Evolutionary conservation across 2,113 vertebrate species (phyloP).

Genomic region (Tiliqua scincoides): DNA sequence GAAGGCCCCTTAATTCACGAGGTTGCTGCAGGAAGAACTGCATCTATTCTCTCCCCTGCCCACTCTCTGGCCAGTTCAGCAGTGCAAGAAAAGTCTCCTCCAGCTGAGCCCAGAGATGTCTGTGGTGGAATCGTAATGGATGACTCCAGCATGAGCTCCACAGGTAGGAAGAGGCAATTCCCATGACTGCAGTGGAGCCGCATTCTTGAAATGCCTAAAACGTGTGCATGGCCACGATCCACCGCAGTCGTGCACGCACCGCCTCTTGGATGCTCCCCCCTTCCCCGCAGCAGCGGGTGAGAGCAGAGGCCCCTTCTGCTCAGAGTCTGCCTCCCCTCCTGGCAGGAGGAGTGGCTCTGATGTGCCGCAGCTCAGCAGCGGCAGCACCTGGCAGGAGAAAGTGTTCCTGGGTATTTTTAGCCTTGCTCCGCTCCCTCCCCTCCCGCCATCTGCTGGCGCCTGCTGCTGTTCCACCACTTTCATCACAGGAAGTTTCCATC

Average conservation of each 20-base stretch:
- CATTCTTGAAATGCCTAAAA: no score
- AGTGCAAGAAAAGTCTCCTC: neutral
- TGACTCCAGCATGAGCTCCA: no score
- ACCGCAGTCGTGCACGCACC: no score
- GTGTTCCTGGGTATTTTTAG: constrained; percentile 4
- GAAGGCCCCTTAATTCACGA: neutral
- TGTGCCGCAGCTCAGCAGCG: neutral
- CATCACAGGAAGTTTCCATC: constrained; percentile 15
- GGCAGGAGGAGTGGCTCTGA: neutral
- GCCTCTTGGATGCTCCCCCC: no score
- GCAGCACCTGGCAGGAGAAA: neutral
- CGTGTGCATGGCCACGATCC: no score
- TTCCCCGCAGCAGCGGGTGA: no score
- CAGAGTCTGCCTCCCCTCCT: neutral
- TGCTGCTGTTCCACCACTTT: neutral
- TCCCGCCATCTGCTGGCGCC: neutral
- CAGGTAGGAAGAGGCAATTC: no score
- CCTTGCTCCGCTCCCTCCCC: neutral
- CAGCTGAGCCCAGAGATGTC: no score
- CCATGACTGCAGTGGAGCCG: no score
- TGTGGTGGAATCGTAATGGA: no score
- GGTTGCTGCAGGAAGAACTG: neutral
- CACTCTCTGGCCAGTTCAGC: neutral
- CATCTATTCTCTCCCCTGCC: neutral
- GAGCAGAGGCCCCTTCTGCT: neutral